Evolutionary conservation across 2,113 vertebrate species (phyloP).

Genomic region (Cacatua alba): DNA sequence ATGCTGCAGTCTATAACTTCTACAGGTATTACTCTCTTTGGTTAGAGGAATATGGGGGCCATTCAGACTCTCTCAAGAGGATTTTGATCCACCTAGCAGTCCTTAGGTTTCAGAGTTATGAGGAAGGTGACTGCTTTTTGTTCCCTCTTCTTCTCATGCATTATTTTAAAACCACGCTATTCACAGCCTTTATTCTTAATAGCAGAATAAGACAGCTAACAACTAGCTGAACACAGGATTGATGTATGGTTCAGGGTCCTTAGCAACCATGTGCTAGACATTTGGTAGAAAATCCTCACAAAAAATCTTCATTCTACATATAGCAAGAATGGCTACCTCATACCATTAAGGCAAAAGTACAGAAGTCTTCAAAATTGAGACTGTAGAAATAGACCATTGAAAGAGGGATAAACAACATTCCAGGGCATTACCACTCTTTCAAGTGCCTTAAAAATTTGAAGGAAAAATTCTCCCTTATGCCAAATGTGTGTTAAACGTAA

Average conservation of each 20-base stretch:
- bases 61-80: not conserved
- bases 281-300: not conserved
- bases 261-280: not conserved
- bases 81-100: not conserved
- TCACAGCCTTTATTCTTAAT: not conserved
- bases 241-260: not conserved
- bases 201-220: not conserved
- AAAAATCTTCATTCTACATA: not conserved
- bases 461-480: not conserved
- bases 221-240: not conserved
- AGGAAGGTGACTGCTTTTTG: not conserved
- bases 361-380: not conserved
- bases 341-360: not conserved
- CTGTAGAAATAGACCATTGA: not conserved
- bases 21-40: not conserved
- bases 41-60: not conserved
- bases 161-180: not conserved
- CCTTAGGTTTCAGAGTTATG: not conserved
- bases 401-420: not conserved
- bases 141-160: accelerated
- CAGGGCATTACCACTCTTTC: not conserved
- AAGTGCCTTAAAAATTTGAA: not conserved
- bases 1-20: not conserved
- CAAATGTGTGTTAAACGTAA: not conserved
- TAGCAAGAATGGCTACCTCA: not conserved